These are phyloP conservation scores for Neostethus bicornis DNA, from an alignment of 2,797 vertebrate species.

Conservation along the genomic window DNA sequence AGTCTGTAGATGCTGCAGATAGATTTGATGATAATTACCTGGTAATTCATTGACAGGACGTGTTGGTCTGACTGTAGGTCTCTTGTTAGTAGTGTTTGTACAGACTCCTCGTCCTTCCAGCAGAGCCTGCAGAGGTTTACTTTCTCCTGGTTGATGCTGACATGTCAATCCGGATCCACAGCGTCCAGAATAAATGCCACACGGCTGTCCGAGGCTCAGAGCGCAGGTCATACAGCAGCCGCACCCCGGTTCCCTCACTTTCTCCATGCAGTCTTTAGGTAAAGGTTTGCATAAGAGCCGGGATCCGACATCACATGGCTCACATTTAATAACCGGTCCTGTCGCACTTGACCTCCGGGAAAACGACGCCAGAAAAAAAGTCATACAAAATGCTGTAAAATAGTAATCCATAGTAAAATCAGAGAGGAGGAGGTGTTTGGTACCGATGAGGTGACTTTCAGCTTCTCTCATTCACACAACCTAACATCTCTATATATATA, in stretches of 20 bases:
- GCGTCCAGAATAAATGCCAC: slow-evolving; percentile 91
- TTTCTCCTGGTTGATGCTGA: slow-evolving; percentile 82
- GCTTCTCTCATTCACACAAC: slow-evolving; percentile 73
- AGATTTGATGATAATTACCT: slow-evolving; percentile 61
- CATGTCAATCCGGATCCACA: slow-evolving; percentile 86
- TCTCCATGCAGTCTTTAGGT: slow-evolving; percentile 82
- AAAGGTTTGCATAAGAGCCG: slow-evolving; percentile 85
- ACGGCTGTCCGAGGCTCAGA: slow-evolving; percentile 80
- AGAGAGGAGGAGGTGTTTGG: slow-evolving; percentile 40
- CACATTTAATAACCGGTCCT: slow-evolving; percentile 88
- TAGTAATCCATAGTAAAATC: slow-evolving; percentile 77
- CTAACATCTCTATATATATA: slow-evolving; percentile 87
- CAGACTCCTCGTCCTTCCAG: slow-evolving; percentile 89
- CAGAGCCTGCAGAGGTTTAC: slow-evolving; percentile 86
- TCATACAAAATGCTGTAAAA: slow-evolving; percentile 77
- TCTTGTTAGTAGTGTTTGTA: slow-evolving; percentile 72
- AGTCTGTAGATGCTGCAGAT: not conserved
- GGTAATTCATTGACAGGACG: slow-evolving; percentile 68
- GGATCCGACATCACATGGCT: slow-evolving; percentile 84
- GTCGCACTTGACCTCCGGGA: slow-evolving; percentile 74
- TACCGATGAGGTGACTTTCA: slow-evolving; percentile 49
- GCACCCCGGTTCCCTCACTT: slow-evolving; percentile 88
- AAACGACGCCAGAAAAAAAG: slow-evolving; percentile 74
- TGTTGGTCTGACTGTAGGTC: slow-evolving; percentile 44
- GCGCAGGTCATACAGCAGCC: slow-evolving; percentile 93